These are phyloP conservation scores for Turdus rufiventris DNA, from an alignment of 2,113 vertebrate genomes.

Conservation along the genomic window DNA sequence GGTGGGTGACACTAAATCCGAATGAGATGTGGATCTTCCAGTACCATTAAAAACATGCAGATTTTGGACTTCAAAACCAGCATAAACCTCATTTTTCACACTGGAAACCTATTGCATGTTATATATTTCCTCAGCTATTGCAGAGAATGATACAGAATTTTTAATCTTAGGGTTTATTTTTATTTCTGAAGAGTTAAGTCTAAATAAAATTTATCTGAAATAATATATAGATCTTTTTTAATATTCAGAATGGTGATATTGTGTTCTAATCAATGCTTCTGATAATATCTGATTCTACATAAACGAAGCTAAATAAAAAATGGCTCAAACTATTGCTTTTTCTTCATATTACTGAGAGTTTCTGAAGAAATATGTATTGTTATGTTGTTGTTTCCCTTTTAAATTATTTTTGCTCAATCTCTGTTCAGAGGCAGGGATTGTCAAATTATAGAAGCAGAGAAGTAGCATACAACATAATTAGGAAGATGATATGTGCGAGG, in stretches of 20 bases:
- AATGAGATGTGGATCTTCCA: neutral
- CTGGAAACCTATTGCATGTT: neutral
- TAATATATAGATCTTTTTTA: neutral
- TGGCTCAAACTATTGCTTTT: neutral
- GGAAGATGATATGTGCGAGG: neutral
- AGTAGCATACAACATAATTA: neutral
- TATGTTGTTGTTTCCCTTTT: neutral
- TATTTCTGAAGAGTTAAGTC: neutral
- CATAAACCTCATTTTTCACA: neutral
- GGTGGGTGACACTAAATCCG: neutral
- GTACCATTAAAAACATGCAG: neutral
- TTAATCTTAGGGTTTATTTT: neutral
- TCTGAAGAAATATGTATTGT: neutral
- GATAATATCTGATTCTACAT: neutral
- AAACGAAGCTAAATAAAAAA: neutral
- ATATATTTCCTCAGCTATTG: neutral
- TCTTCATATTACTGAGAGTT: neutral
- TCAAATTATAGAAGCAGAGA: neutral
- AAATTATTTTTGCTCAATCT: neutral
- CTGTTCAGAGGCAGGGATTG: neutral
- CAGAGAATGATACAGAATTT: neutral
- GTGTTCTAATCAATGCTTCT: neutral
- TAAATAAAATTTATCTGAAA: neutral
- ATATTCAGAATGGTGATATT: neutral
- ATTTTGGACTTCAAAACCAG: neutral